Base-by-base conservation (phyloP, 2,888 invertebrate species). In the Aradus depressus region DNA sequence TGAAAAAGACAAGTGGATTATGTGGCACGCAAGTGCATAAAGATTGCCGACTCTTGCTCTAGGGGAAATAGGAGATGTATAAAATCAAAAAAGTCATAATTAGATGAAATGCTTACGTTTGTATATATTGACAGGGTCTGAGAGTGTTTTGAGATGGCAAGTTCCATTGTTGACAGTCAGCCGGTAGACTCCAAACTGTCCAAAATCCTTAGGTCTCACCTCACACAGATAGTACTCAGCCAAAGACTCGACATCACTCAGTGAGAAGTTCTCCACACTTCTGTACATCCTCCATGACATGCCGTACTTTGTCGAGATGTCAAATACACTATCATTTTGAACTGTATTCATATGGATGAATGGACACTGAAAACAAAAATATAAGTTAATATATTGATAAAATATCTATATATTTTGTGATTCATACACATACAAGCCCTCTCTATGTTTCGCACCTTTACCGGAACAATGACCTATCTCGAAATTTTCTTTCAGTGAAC, bases 181-280 rank as follows among this genome's bases (percentile, higher is more conserved):
- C 52, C 76, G 73, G 64, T 85, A 86, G 48, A 83, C 76, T 3
- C 85, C 85, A 62, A 83, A 84, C 68, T 85, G 77, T 1, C 78
- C 79, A 59, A 84, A 64, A 51, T 74, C 66, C 19, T 51, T 47
- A 1, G 76, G 74, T 6, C 70, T 63, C 25, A 79, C 58, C 59
- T 77, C 73, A 61, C 83, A 84, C 10, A 74, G 45, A 3, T 51
- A 18, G 16, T 38, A 51, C 35, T 53, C 55, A 44, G 39, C 35
- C 43, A 43, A 44, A 1, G 23, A 25, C 12, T 48, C 51, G 35
- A 51, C 45, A 35, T 35, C 31, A 21, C 26, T 25, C 8, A 43
- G 23, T 41, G 18, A 22, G 42, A 44, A 28, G 44, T 50, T 49
- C 39, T 42, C 58, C 70, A 67, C 14, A 73, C 72, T 5, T 66